Percentiles rank a stretch among this genome's conserved stretches.
Evolutionary conservation across 2,888 invertebrate species (phyloP).

Genomic region (Ormyrus pomaceus): DNA sequence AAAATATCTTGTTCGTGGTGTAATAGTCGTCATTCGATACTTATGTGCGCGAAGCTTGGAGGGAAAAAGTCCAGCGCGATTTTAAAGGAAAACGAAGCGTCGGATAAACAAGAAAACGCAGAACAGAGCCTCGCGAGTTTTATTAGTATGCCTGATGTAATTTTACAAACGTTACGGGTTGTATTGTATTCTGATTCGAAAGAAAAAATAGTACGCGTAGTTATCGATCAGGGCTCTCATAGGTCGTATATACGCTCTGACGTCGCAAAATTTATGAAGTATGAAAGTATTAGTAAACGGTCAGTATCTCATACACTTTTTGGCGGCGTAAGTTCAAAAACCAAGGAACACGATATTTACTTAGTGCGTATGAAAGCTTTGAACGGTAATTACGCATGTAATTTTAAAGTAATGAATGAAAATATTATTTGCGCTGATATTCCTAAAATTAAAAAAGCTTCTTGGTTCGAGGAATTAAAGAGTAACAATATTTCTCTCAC

Average conservation of each 20-base stretch:
- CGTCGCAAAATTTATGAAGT: slow-evolving; percentile 56
- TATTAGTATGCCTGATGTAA: slow-evolving; percentile 41
- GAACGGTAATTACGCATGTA: slow-evolving; percentile 56
- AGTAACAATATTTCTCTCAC: slow-evolving; percentile 41
- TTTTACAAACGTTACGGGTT: slow-evolving; percentile 60
- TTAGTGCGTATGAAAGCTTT: slow-evolving; percentile 53
- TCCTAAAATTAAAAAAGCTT: slow-evolving; percentile 44
- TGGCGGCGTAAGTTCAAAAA: slow-evolving; percentile 56
- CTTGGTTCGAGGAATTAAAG: slow-evolving; percentile 56
- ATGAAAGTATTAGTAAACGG: slow-evolving; percentile 49
- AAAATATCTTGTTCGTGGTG: slow-evolving; percentile 60
- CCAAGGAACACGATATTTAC: slow-evolving; percentile 54
- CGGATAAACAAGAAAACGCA: too few relatives aligned
- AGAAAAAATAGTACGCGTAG: slow-evolving; percentile 53
- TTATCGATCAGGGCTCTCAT: slow-evolving; percentile 62
- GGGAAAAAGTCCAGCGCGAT: too few relatives aligned
- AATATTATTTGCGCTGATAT: slow-evolving; percentile 54
- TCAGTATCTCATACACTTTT: slow-evolving; percentile 59
- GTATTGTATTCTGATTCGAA: slow-evolving; percentile 47
- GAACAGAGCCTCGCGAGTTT: slow-evolving; percentile 46
- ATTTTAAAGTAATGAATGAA: slow-evolving; percentile 58
- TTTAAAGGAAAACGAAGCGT: too few relatives aligned
- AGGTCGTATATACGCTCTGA: slow-evolving; percentile 59
- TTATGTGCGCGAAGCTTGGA: slow-evolving; percentile 56
- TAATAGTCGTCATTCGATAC: slow-evolving; percentile 55